Base-by-base conservation (phyloP, 2,888 invertebrate genomes). In the Luffia ferchaultella region DNA sequence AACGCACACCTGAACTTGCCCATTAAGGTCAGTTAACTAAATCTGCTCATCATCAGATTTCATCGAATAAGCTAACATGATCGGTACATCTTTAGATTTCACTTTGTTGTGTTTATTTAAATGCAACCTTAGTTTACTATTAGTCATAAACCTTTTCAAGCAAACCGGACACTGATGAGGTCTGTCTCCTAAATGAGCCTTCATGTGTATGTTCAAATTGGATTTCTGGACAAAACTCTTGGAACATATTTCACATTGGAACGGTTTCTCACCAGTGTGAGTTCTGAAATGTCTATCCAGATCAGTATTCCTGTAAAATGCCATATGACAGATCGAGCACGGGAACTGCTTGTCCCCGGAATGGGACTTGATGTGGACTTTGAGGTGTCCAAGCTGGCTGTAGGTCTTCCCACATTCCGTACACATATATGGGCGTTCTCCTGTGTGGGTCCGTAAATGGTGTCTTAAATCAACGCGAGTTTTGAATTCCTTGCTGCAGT, bases 141-240 rank as follows among this genome's bases (percentile, higher is more conserved):
- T 54, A 0, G 78, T 76, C 52, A 80, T 64, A 20, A 80, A 80
- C 1, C 69, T 46, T 41, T 80, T 79, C 3, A 58, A 54, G 20
- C 80, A 80, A 0, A 72, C 67, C 0, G 55, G 52, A 20, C 80
- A 80, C 7, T 67, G 58, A 17, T 73, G 75, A 0, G 73, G 64
- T 1, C 70, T 62, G 0, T 77, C 79, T 0, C 76, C 79, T 0
- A 65, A 57, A 20, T 80, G 80, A 65, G 73, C 75, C 48, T 76
- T 76, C 0, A 74, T 59, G 19, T 80, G 80, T 76, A 76, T 76
- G 0, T 74, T 68, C 2, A 80, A 54, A 54, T 80, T 80, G 30
- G 71, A 73, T 55, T 79, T 80, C 42, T 80, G 80, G 0, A 74
- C 70, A 46, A 80, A 82, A 1, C 71, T 67, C 48, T 77, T 80